phyloP scores from a whole-genome alignment of 2,888 invertebrate genomes.

The Agrilus biguttatus region DNA sequence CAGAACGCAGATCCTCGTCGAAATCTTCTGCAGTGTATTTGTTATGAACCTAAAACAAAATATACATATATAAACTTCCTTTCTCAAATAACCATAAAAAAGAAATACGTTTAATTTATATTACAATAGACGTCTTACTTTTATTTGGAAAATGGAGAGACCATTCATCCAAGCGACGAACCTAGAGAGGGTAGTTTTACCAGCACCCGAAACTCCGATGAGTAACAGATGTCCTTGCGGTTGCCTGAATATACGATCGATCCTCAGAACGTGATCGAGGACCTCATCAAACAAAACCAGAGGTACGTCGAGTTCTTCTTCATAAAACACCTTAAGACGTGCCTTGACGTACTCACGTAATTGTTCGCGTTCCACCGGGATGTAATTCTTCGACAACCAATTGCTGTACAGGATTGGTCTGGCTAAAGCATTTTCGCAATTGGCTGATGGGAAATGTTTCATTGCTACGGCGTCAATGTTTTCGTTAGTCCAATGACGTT shows the following conservation, averaged over 20 bases:
- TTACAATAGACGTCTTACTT: conserved; percentile 38
- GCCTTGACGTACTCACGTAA: conserved; percentile 94
- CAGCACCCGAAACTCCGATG: conserved; percentile 97
- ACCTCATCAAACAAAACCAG: conserved; percentile 98
- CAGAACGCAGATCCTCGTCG: conserved; percentile 92
- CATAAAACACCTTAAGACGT: conserved; percentile 94
- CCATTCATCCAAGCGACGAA: conserved; percentile 99
- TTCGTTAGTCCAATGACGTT: conserved; percentile 96
- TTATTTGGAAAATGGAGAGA: conserved; percentile 96
- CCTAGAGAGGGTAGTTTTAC: conserved; percentile 96
- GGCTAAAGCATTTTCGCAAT: conserved; percentile 62
- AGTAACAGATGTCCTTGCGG: conserved; percentile 95
- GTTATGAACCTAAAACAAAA: conserved; percentile 66
- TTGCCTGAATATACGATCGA: conserved; percentile 98
- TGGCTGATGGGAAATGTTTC: conserved; percentile 74
- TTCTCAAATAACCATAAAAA: background rate
- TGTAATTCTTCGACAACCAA: conserved; percentile 97
- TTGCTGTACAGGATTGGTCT: conserved; percentile 97
- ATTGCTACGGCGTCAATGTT: conserved; percentile 86
- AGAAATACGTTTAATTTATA: background rate
- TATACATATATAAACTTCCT: background rate
- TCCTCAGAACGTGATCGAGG: conserved; percentile 94
- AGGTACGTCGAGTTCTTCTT: conserved; percentile 97
- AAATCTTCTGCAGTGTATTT: conserved; percentile 98
- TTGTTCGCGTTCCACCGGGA: conserved; percentile 90